Evolutionary conservation across 2,888 invertebrate genomes (phyloP).

Genomic region (Nowickia ferox): DNA sequence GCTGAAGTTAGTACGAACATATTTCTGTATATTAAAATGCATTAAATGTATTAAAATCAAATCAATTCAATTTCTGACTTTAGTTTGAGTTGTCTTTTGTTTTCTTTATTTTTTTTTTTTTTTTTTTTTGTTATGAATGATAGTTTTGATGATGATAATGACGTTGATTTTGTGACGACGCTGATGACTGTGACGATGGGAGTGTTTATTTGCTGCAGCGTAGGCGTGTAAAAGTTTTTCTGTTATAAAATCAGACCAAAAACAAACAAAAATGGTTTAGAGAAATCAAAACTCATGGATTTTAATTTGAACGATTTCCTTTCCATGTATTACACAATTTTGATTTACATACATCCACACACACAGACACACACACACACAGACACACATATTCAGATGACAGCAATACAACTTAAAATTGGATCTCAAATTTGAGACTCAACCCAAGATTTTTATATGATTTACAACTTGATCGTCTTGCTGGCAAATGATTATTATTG

Average conservation of each 20-base stretch:
- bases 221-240: slow-evolving; percentile 54
- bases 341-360: slow-evolving; percentile 50
- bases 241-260: slow-evolving; percentile 15
- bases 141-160: slow-evolving; percentile 42
- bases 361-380: slow-evolving; percentile 26
- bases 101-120: slow-evolving; percentile 13
- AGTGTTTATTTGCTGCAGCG: slow-evolving; percentile 41
- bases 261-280: not conserved
- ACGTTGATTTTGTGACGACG: slow-evolving; percentile 38
- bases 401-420: slow-evolving; percentile 30
- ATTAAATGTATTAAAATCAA: slow-evolving; percentile 56
- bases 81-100: not conserved
- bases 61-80: slow-evolving; percentile 45
- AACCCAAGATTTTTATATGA: slow-evolving; percentile 18
- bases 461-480: slow-evolving; percentile 37
- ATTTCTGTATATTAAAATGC: slow-evolving; percentile 22
- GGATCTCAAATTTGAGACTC: slow-evolving; percentile 44
- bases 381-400: slow-evolving; percentile 38
- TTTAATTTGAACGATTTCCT: slow-evolving; percentile 30
- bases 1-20: not conserved
- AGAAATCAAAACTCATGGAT: slow-evolving; percentile 47
- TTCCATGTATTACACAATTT: slow-evolving; percentile 52
- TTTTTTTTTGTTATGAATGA: slow-evolving; percentile 36
- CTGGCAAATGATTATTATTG: slow-evolving; percentile 24
- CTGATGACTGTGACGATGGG: slow-evolving; percentile 54